Evolutionary conservation across 2,113 vertebrate species (phyloP).

Genomic region (Antigone vipio): DNA sequence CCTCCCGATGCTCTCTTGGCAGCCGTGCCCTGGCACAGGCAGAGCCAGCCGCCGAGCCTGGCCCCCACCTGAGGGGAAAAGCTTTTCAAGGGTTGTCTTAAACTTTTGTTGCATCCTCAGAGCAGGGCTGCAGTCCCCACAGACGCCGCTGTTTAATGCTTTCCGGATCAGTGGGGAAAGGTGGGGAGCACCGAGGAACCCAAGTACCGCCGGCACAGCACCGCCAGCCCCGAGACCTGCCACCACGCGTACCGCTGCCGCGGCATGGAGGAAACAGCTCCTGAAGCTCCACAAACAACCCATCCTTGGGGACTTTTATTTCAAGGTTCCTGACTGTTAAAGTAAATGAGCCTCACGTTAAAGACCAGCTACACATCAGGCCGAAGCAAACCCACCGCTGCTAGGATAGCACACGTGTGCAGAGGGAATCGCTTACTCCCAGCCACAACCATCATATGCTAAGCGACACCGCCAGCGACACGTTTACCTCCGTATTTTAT

Average conservation of each 20-base stretch:
- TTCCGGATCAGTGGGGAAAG: not conserved
- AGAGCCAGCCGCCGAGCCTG: fast-evolving
- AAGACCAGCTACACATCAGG: conserved; percentile 52
- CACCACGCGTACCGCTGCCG: not conserved
- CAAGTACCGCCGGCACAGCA: not conserved
- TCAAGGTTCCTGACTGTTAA: conserved; percentile 70
- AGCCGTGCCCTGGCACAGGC: not conserved
- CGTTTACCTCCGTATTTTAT: conserved; percentile 12
- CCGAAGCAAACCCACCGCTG: not conserved
- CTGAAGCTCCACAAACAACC: conserved; percentile 69
- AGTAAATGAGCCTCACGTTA: conserved; percentile 69
- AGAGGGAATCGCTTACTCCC: not conserved
- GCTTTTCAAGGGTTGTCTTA: not conserved
- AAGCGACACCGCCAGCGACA: not conserved
- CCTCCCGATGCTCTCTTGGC: not conserved
- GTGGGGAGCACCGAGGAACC: not conserved
- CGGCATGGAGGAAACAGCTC: conserved; percentile 28
- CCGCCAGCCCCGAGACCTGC: not conserved
- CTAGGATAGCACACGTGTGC: not conserved
- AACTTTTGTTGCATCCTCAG: not conserved
- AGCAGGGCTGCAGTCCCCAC: fast-evolving
- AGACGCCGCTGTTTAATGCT: not conserved
- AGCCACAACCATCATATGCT: not conserved
- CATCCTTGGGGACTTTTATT: conserved; percentile 67
- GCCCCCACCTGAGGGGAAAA: not conserved